These are phyloP conservation scores for Cnemophilus loriae DNA, from an alignment of 2,113 vertebrate genomes.

Conservation along the genomic window DNA sequence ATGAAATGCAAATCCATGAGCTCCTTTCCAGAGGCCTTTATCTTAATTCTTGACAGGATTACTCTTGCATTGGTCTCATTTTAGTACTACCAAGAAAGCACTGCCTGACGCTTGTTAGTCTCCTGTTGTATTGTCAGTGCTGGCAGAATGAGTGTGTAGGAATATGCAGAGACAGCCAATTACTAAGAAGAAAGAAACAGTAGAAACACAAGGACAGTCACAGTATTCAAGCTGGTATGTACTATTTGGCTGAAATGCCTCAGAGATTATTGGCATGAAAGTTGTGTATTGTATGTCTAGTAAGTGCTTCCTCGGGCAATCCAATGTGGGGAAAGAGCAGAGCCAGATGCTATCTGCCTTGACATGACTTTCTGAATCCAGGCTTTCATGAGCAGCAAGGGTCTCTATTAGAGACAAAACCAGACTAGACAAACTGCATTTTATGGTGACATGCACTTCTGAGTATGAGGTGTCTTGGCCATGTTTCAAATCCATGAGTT, in stretches of 20 bases:
- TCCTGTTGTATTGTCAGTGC: not conserved
- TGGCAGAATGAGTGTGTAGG: not conserved
- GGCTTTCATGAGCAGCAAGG: not conserved
- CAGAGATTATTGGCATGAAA: constrained; percentile 1
- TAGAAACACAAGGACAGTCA: not conserved
- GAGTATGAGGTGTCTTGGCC: not conserved
- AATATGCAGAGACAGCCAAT: not conserved
- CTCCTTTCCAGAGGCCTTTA: not conserved
- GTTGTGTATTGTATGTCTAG: constrained; percentile 12
- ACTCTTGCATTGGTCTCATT: not conserved
- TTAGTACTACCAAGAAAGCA: not conserved
- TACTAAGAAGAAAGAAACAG: not conserved
- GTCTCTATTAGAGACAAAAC: not conserved
- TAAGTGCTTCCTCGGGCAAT: not conserved
- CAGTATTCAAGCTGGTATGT: not conserved
- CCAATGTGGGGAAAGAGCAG: not conserved
- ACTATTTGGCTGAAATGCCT: constrained; percentile 18
- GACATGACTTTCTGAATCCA: not conserved
- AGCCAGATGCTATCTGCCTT: not conserved
- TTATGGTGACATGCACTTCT: not conserved
- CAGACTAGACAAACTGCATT: not conserved
- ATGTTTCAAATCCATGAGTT: not conserved
- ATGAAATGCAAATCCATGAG: not conserved
- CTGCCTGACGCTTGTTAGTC: not conserved
- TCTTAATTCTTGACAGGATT: not conserved